Base-by-base conservation (phyloP, 2,888 invertebrate genomes). In the Drosophila incognita region DNA sequence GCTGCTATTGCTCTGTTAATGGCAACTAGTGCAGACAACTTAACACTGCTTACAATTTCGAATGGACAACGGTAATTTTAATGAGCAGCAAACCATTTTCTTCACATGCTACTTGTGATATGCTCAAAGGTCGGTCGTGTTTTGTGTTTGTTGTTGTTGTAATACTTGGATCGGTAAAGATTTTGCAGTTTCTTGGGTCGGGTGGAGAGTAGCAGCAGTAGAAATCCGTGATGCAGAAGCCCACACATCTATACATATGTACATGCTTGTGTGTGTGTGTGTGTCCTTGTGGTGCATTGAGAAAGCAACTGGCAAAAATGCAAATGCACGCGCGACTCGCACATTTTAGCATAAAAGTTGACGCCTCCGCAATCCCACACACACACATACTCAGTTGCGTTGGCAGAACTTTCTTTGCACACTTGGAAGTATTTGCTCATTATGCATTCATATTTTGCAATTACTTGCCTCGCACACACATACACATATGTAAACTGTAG, bases 361-460 rank as follows among this genome's bases (percentile, higher is more conserved):
- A 69, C 82, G 69, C 64, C 74, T 66, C 49, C 71, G 38, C 49
- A 24, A 35, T 51, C 51, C 27, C 42, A n/a, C 29, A 53, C 42
- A n/a, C 29, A 52, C 33, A 53, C 48, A 48, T 51, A 38, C n/a
- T 40, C 13, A 21, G 46, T n/a, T 57, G 64, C 69, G 84, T 82
- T 79, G 57, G 29, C 40, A 76, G 76, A 88, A 79, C 90, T 88
- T 86, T 80, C 88, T 64, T 68, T 79, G 83, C 76, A 75, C 66
- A 89, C 87, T 91, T 89, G 89, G 74, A 84, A 89, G 90, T 86
- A 89, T 89, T 84, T 89, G 82, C 86, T 91, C 91, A 91, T 91
- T 92, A 91, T 91, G 85, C 88, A 92, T 92, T 91, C 91, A 91
- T 89, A 87, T 91, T 91, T 91, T 81, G 73, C 84, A 90, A 88